These are phyloP conservation scores for Dicerorhinus sumatrensis DNA, from an alignment of 2,113 vertebrate species.

Conservation along the genomic window DNA sequence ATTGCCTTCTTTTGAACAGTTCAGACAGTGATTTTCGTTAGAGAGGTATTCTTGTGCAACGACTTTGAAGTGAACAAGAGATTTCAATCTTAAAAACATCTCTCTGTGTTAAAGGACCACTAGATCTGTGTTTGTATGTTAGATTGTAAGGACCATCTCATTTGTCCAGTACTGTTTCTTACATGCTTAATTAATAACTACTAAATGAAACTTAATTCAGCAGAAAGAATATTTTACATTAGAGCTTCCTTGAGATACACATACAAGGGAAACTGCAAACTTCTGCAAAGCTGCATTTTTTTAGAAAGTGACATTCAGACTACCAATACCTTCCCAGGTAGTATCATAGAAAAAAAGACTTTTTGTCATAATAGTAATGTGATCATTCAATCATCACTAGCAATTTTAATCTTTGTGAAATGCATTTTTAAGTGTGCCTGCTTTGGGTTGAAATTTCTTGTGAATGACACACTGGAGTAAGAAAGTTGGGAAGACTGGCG, in stretches of 20 bases:
- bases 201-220: conserved; percentile 26
- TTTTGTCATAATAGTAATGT: neutral
- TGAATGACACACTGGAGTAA: conserved; percentile 2
- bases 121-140: neutral
- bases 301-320: neutral
- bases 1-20: conserved; percentile 18
- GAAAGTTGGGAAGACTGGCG: neutral
- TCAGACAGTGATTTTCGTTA: neutral
- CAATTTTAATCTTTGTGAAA: neutral
- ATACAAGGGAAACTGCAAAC: neutral
- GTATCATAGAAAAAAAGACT: neutral
- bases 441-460: conserved; percentile 17
- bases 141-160: neutral
- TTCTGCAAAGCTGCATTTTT: conserved; percentile 8
- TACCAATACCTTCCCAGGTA: neutral
- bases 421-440: neutral
- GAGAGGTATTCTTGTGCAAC: neutral
- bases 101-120: neutral
- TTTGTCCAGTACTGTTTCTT: neutral
- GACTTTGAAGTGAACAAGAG: neutral
- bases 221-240: neutral
- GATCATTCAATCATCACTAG: neutral
- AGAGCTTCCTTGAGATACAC: neutral
- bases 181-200: neutral
- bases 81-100: conserved; percentile 44